A percentile compares a stretch with the other conserved stretches of the same genome.
phyloP scores from a whole-genome alignment of 2,113 vertebrate species.

The Turdus rufiventris region DNA sequence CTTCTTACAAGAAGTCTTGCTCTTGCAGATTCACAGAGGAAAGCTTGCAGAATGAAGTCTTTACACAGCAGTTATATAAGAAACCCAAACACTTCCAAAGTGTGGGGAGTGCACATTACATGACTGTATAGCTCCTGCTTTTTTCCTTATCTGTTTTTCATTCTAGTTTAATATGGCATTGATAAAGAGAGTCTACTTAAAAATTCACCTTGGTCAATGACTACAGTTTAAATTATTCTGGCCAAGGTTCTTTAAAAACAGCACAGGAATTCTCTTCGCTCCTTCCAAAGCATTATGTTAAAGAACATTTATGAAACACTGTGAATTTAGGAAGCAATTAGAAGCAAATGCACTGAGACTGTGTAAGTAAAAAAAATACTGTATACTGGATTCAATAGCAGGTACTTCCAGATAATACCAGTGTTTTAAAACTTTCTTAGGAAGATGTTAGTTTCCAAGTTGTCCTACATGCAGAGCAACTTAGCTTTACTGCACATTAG shows the following conservation, averaged over 20 bases:
- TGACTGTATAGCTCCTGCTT: neutral
- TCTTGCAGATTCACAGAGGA: neutral
- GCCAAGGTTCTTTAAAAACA: neutral
- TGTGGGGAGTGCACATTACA: neutral
- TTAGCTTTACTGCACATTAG: neutral
- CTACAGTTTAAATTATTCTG: neutral
- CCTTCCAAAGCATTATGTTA: neutral
- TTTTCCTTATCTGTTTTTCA: neutral
- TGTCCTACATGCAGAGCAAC: neutral
- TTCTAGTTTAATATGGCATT: neutral
- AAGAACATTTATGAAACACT: neutral
- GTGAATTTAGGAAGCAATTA: neutral
- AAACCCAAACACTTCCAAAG: neutral
- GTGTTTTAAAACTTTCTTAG: neutral
- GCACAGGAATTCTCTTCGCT: neutral
- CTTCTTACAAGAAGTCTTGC: neutral
- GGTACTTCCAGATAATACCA: neutral
- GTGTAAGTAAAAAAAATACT: neutral
- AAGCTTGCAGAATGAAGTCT: neutral
- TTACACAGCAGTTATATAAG: neutral
- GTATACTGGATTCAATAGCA: neutral
- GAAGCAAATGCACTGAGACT: neutral
- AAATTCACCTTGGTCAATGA: neutral
- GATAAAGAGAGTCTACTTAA: neutral
- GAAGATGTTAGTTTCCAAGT: neutral